Evolutionary conservation across 2,888 invertebrate genomes (phyloP).

Genomic region (Isotomurus palustris): DNA sequence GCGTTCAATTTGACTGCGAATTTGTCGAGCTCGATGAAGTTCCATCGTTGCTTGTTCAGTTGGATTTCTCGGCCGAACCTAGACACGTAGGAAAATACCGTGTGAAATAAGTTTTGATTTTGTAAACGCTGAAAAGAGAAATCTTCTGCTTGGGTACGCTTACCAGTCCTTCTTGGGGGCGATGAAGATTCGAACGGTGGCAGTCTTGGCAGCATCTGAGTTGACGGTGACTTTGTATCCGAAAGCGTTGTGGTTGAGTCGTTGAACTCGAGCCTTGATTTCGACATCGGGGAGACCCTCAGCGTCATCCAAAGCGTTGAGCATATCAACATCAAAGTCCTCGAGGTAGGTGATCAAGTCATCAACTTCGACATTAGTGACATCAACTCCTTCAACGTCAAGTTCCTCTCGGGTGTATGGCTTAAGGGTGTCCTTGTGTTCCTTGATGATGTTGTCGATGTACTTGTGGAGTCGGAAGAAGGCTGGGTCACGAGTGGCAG

Average conservation of each 20-base stretch:
- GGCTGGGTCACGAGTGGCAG: constrained; percentile 48
- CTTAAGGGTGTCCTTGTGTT: constrained; percentile 46
- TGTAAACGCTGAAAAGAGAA: too few species aligned
- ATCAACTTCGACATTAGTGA: constrained; percentile 33
- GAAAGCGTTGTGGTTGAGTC: constrained; percentile 64
- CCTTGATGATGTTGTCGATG: constrained; percentile 48
- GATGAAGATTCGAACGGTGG: constrained; percentile 45
- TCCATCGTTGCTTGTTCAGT: constrained; percentile 20
- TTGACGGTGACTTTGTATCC: constrained; percentile 53
- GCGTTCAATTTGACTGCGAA: constrained; percentile 31
- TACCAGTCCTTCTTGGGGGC: constrained; percentile 45
- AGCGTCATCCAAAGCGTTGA: constrained; percentile 39
- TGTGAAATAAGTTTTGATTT: too few species aligned
- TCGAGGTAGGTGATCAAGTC: constrained; percentile 41
- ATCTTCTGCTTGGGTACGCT: too few species aligned
- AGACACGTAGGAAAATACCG: too few species aligned
- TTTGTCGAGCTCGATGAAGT: constrained; percentile 43
- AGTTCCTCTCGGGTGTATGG: constrained; percentile 47
- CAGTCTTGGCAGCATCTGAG: constrained; percentile 37
- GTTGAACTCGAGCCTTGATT: constrained; percentile 61
- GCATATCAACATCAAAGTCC: constrained; percentile 37
- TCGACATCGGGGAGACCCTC: constrained; percentile 39
- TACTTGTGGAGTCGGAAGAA: constrained; percentile 48
- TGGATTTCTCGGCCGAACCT: constrained; percentile 36
- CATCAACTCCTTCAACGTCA: constrained; percentile 29